Evolutionary conservation across 2,113 vertebrate species (phyloP), one percentile per base, ranked within the genome.

Genomic region (Sylvilagus bachmani): DNA sequence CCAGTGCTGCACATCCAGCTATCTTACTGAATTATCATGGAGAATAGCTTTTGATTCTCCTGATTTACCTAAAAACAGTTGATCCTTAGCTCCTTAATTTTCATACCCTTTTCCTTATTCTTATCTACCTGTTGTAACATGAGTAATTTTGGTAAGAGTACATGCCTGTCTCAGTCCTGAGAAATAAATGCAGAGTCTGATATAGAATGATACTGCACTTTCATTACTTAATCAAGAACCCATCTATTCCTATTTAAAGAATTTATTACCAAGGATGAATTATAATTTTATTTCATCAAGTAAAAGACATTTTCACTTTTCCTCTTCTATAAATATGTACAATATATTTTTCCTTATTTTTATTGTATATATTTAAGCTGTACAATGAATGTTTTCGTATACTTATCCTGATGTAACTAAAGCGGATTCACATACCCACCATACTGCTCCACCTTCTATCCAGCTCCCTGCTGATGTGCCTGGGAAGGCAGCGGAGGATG

Each of bases 21-120:
- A 25, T 29, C 58, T 64, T 64, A 27, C 49, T 93, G 36, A 85
- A 25, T 85, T 83, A 7, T 85, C 38, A 62, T 36, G 22, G 66
- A 53, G 22, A 71, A 44, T 36, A 58, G 51, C 31, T 93, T 88
- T 89, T 79, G 29, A 87, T 61, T 71, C 53, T 90, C n/a, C 71
- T 62, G 38, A 24, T 53, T 11, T 61, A 49, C 4, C 61, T 70
- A 10, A 62, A 94, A 92, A 78, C 53, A 58, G 13, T 22, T 82
- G 33, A 27, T 73, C 38, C 55, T 44, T 87, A 16, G 44, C 29
- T 66, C 21, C 25, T 80, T 62, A 44, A 29, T 83, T 73, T 90
- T 77, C 85, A 77, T 58, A 73, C 6, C 51, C 10, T 66, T 58
- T 66, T 74, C 53, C 77, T 75, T 67, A 51, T 51, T 66, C 66